Evolutionary conservation across 2,888 invertebrate genomes (phyloP), one percentile per base, ranked within the genome.

Genomic region (Limnephilus marmoratus): DNA sequence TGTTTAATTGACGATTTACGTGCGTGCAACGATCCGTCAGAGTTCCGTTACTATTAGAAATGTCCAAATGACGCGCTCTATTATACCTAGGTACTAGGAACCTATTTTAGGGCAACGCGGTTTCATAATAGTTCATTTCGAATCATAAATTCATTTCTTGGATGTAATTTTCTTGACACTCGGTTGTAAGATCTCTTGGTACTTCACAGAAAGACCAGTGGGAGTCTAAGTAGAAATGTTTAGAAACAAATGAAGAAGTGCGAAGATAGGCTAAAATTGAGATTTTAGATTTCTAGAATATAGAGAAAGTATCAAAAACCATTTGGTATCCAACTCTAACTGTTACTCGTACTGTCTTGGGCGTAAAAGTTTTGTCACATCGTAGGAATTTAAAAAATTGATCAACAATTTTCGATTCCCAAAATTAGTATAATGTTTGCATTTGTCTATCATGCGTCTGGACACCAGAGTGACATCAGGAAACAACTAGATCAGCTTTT

Each of bases 1-100:
- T 68, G 68, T 68, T 68, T 68, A 68, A 68, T 68, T 68, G 68
- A 68, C 68, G 68, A 68, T 68, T 68, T 68, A 68, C 68, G 68
- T 68, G 68, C 68, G 68, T 68, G 68, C 24, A 68, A 24, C n/a
- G 68, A 68, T 68, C 18, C 68, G 24, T 18, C 68, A 68, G 68
- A 68, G 68, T n/a, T 68, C 68, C 68, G 68, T 68, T 68, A 68
- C 68, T 68, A 68, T 68, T n/a, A 68, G 68, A 68, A 68, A 68
- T 9, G 24, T 68, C 11, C 9, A 68, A 68, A 68, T n/a, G 68
- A 68, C 1, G 68, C 68, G 68, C 24, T 68, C 68, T 18, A 7
- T 68, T 68, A 24, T 18, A 68, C 7, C 18, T 5, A 7, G 3
- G 15, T 53, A 53, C 18, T 5, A 7, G 3, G 15, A 18, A 53